Base-by-base conservation (phyloP, 2,113 vertebrate genomes). In the Pao palembangensis region DNA sequence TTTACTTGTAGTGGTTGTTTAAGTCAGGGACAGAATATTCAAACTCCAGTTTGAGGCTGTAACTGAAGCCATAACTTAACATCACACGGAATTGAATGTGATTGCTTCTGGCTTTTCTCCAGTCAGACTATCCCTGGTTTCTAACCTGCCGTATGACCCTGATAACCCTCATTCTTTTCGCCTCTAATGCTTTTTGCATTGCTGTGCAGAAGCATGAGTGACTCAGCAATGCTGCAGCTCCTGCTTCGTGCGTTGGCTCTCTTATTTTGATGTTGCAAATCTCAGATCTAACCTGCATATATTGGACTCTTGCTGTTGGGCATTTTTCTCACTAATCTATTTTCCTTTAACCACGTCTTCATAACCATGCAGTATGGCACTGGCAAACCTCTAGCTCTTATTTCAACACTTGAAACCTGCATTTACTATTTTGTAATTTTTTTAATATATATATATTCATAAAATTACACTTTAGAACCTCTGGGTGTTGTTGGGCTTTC, bases 141-240 rank as follows among this genome's bases (percentile, higher is more conserved):
- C 10, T 46, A 15, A 7, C 3, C 42, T 2, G 38, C 43, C 8
- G 43, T 17, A 48, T 18, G 15, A 17, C 16, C 2, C 46, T n/a
- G 43, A 13, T 12, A 14, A 5, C 13, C 43, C 16, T 44, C 50
- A 48, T 58, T 56, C 34, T 41, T 51, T 25, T 65, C 1, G 7
- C 34, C 62, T 43, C 5, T 11, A 11, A 15, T 17, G 17, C 18
- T 55, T 42, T 49, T 4, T 51, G 65, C 54, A 43, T 17, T 4
- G 46, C 73, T 65, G 0, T 69, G 70, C 64, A 64, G 60, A 19
- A 68, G 54, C 56, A 64, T 52, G 51, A 52, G 67, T 81, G 79
- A 87, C 79, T 83, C 82, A 51, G 77, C 79, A 79, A 41, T 64
- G 43, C 21, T 56, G 16, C 31, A 49, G 31, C 54, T 66, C 21